Evolutionary conservation across 2,888 invertebrate species (phyloP), one percentile per base, ranked within the genome.

Genomic region (Blastobasis lacticolella): DNA sequence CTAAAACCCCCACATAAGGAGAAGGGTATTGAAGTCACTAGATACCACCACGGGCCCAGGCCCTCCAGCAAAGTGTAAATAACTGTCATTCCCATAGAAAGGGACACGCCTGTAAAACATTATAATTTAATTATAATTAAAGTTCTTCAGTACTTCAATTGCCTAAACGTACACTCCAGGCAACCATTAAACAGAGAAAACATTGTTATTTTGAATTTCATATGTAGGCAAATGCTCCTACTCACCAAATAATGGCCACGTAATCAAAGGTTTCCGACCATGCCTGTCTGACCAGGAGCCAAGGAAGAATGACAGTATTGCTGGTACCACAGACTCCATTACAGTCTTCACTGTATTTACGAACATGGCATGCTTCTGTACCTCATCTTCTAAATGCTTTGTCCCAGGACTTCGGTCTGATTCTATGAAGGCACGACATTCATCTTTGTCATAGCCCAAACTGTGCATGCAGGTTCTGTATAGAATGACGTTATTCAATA

Each of bases 241-340:
- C 79, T 81, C 71, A 91, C 93, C 92, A 57, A 89, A 71, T 57
- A 92, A 82, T 4, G 93, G 90, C 59, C 90, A 81, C 4, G 94
- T 69, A 43, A 95, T 68, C 50, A 94, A 79, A 6, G 92, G 91
- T 63, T 91, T 90, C 46, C 93, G 81, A 6, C 93, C 93, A 71
- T 91, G 89, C 60, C 85, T 90, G 67, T 94, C 93, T 51, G 92
- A 92, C 93, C 93, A 94, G 0, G 92, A 91, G 5, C 93, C 93
- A 50, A 93, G 68, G 66, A 93, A 92, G 38, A 93, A 76, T 54
- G 91, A 90, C 9, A 91, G 67, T 42, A 91, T 61, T 0, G 91
- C 90, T 5, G 92, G 91, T 49, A 91, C 72, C 46, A 91, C 77
- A 44, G 91, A 90, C 61, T 92, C 92, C 42, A 94, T 74, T 1